Conservation (phyloP, 2,888 invertebrate species). For the Sialis fuliginosa region DNA sequence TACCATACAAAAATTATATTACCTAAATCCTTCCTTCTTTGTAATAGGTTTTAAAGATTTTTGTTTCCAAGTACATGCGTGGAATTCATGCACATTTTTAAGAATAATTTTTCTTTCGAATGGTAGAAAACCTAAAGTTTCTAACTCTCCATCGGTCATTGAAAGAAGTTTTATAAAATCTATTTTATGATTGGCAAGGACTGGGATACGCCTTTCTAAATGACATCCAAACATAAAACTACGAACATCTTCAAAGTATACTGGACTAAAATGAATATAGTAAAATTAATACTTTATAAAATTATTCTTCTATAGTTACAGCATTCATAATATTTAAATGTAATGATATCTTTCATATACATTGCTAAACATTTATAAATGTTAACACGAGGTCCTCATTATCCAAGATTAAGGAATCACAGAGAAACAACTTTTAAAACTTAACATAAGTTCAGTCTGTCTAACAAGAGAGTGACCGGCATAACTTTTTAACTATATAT, state of each 20-base stretch:
- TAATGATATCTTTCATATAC: no score
- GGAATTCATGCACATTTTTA: conserved; percentile 35
- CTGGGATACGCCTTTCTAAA: conserved; percentile 29
- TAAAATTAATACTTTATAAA: neutral
- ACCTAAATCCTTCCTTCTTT: neutral
- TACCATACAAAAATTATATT: neutral
- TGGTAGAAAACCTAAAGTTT: conserved; percentile 37
- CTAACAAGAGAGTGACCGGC: no score
- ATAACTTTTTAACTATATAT: no score
- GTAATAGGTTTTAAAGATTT: neutral
- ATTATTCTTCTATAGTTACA: neutral
- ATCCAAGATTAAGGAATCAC: no score
- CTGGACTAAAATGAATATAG: conserved; percentile 25
- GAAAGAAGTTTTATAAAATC: conserved; percentile 36
- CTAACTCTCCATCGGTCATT: conserved; percentile 36
- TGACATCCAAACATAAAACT: conserved; percentile 40
- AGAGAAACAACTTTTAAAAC: no score
- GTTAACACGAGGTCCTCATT: no score
- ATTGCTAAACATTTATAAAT: no score
- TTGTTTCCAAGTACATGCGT: conserved; percentile 27
- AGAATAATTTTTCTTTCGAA: conserved; percentile 38
- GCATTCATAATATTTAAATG: neutral
- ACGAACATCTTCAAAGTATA: conserved; percentile 32
- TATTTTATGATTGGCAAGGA: conserved; percentile 30
- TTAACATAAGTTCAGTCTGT: no score